Evolutionary conservation across 1,140 invertebrate species (phyloP).

Genomic region (Mactra quadrangularis): DNA sequence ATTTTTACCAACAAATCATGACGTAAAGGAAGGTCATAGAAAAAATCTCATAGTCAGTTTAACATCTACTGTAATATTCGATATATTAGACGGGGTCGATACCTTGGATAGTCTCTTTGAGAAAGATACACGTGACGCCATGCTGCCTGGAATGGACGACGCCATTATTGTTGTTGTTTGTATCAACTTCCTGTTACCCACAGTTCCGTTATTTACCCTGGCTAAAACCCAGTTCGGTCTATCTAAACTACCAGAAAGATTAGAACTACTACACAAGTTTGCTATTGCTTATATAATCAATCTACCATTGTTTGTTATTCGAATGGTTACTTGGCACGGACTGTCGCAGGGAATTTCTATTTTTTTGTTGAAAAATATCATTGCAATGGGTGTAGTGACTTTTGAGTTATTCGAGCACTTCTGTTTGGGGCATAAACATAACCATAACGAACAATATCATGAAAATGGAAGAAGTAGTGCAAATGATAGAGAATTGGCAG

Average conservation of each 20-base stretch:
- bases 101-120: constrained; percentile 83
- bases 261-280: constrained; percentile 83
- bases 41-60: constrained; percentile 83
- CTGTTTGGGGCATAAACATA: background rate
- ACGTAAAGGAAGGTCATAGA: constrained; percentile 82
- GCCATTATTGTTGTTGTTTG: constrained; percentile 84
- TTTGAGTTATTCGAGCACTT: constrained; percentile 69
- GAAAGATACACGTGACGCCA: constrained; percentile 71
- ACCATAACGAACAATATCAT: background rate
- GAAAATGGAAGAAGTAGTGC: no score
- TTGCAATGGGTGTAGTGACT: constrained; percentile 80
- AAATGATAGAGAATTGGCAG: no score
- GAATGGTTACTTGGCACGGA: constrained; percentile 85
- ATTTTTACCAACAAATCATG: constrained; percentile 85
- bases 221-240: constrained; percentile 80
- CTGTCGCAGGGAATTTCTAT: constrained; percentile 84
- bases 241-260: constrained; percentile 63
- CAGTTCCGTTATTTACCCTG: constrained; percentile 85
- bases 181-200: constrained; percentile 86
- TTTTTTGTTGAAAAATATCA: constrained; percentile 87
- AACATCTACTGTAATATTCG: constrained; percentile 80
- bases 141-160: constrained; percentile 82
- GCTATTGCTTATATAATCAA: constrained; percentile 85
- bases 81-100: constrained; percentile 86
- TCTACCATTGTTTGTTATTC: constrained; percentile 85